Conservation (phyloP, 2,888 invertebrate species). For the Pycnomerus fuliginosus region DNA sequence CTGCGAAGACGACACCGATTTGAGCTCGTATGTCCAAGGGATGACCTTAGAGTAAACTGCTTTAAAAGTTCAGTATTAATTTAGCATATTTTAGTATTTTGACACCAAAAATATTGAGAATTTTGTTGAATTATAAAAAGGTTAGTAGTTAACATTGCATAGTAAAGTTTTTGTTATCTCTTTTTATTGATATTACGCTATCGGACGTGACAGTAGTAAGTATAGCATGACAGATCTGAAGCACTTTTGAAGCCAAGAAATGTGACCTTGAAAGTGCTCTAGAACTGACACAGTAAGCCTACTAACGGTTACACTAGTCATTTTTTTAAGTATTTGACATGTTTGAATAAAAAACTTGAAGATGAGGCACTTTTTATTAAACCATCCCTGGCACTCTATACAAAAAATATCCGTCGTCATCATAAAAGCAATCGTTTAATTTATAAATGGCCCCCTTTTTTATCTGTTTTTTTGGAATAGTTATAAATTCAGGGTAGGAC, state of each 20-base stretch:
- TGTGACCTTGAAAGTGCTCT: too few species aligned
- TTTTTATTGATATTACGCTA: too few species aligned
- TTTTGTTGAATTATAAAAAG: too few species aligned
- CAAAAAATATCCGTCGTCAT: slow-evolving; percentile 75
- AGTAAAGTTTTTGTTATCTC: too few species aligned
- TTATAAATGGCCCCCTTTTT: slow-evolving; percentile 66
- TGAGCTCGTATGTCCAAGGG: slow-evolving; percentile 87
- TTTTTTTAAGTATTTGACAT: slow-evolving; percentile 42
- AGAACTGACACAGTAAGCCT: too few species aligned
- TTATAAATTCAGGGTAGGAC: slow-evolving; percentile 62
- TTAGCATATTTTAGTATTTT: too few species aligned
- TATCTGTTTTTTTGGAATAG: slow-evolving; percentile 66
- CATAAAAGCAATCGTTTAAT: slow-evolving; percentile 78
- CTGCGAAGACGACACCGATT: slow-evolving; percentile 73
- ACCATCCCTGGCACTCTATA: slow-evolving; percentile 74
- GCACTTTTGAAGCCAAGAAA: too few species aligned
- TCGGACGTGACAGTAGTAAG: too few species aligned
- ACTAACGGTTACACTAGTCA: slow-evolving; percentile 45
- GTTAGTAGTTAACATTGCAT: too few species aligned
- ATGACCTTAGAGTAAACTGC: slow-evolving; percentile 69
- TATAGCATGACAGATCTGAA: too few species aligned
- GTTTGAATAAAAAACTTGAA: slow-evolving; percentile 34
- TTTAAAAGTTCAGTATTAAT: background rate
- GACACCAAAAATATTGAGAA: too few species aligned
- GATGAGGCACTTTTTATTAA: slow-evolving; percentile 28